These are phyloP conservation scores for Heliothis virescens DNA, from an alignment of 1,140 invertebrate species.

Conservation along the genomic window DNA sequence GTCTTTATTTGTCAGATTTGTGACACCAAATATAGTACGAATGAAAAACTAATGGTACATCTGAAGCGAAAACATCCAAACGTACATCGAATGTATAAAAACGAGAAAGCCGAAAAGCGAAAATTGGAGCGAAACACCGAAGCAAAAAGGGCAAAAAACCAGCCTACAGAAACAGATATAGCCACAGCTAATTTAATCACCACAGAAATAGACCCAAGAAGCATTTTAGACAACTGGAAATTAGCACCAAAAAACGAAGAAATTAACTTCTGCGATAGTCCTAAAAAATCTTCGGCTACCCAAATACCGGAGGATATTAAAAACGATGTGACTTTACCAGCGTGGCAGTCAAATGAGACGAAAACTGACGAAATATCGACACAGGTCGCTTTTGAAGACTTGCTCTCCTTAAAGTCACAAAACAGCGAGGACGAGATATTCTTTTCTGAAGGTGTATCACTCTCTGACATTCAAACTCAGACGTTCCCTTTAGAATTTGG, in stretches of 20 bases:
- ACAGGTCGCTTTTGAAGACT: conserved; percentile 76
- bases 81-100: conserved; percentile 72
- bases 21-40: conserved; percentile 62
- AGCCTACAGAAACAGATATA: conserved; percentile 9
- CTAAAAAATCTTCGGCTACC: conserved; percentile 72
- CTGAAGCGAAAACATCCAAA: conserved; percentile 71
- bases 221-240: background rate
- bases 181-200: background rate
- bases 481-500: conserved; percentile 76
- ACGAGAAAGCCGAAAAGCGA: conserved; percentile 62
- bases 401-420: conserved; percentile 70
- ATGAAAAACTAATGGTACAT: conserved; percentile 71
- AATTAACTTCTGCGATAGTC: conserved; percentile 59
- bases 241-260: conserved; percentile 40
- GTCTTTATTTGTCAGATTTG: conserved; percentile 66
- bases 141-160: background rate
- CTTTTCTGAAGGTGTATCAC: conserved; percentile 70
- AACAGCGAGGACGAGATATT: conserved; percentile 77
- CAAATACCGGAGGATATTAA: conserved; percentile 69
- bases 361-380: conserved; percentile 78
- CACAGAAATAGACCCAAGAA: background rate
- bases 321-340: conserved; percentile 69
- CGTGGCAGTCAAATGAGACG: conserved; percentile 62
- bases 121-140: background rate
- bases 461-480: conserved; percentile 81